A percentile compares a stretch with the other conserved stretches of the same genome.
Evolutionary conservation across 2,888 invertebrate species (phyloP).

Genomic region (Cancer borealis): DNA sequence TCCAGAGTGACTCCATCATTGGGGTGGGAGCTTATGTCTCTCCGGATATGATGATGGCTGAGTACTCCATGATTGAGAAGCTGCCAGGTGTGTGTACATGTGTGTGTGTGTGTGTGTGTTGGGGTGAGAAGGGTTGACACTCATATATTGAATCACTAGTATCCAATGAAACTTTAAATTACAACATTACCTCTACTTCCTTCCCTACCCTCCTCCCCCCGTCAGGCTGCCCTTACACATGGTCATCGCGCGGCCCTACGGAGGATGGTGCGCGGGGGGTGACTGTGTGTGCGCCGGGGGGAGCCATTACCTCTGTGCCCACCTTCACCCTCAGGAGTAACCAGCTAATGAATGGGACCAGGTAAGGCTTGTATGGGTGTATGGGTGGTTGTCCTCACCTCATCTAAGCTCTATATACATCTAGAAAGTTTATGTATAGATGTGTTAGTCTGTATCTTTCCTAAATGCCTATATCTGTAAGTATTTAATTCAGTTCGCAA

Average conservation of each 20-base stretch:
- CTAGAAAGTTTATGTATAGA: too few species aligned
- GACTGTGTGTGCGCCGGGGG: slow-evolving; percentile 95
- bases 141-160: too few species aligned
- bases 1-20: slow-evolving; percentile 80
- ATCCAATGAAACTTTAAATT: background rate
- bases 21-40: slow-evolving; percentile 98
- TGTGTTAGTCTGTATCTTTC: too few species aligned
- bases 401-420: too few species aligned
- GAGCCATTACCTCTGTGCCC: slow-evolving; percentile 95
- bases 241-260: slow-evolving; percentile 87
- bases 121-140: too few species aligned
- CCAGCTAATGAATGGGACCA: slow-evolving; percentile 97
- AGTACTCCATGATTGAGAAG: slow-evolving; percentile 93
- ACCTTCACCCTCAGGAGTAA: slow-evolving; percentile 89
- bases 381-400: background rate
- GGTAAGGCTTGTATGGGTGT: slow-evolving; percentile 55
- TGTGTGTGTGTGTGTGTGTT: slow-evolving; percentile 4
- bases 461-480: too few species aligned
- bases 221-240: slow-evolving; percentile 82
- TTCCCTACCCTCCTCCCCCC: too few species aligned
- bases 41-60: slow-evolving; percentile 98
- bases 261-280: slow-evolving; percentile 90
- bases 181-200: background rate
- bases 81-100: slow-evolving; percentile 85
- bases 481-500: too few species aligned